Percentiles rank a stretch among this genome's conserved stretches.
Conservation (phyloP, 37 sponge, comb jelly and placozoan species). For the Aplysina aerophoba region DNA sequence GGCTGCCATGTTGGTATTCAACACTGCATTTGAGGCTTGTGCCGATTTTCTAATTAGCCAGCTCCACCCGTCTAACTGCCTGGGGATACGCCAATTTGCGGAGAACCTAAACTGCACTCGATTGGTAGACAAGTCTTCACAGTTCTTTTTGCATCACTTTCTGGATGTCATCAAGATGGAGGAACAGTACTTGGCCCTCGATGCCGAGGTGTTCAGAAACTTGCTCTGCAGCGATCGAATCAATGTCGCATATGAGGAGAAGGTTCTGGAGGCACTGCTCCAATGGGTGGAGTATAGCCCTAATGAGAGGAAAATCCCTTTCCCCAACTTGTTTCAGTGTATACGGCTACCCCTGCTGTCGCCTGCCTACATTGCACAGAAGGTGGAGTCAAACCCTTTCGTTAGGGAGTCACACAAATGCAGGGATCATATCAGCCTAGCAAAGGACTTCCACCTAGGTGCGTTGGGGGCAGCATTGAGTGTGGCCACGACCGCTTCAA, state of each 20-base stretch:
- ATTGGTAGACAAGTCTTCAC: slow-evolving; percentile 58
- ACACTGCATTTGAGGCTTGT: slow-evolving; percentile 81
- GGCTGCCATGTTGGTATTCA: slow-evolving; percentile 85
- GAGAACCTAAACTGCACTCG: slow-evolving; percentile 57
- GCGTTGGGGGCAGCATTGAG: not conserved
- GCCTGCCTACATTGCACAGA: slow-evolving; percentile 58
- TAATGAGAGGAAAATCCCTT: slow-evolving; percentile 32
- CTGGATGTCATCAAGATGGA: slow-evolving; percentile 84
- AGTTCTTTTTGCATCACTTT: slow-evolving; percentile 80
- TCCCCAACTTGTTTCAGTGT: slow-evolving; percentile 50
- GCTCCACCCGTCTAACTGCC: slow-evolving; percentile 91
- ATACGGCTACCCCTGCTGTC: slow-evolving; percentile 86
- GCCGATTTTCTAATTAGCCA: slow-evolving; percentile 83
- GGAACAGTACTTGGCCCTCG: slow-evolving; percentile 62
- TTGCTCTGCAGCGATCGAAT: slow-evolving; percentile 73
- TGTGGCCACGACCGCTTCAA: too few relatives aligned
- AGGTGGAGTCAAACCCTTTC: slow-evolving; percentile 73
- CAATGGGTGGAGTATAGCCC: slow-evolving; percentile 64
- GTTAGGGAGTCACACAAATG: slow-evolving; percentile 67
- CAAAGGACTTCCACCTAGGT: slow-evolving; percentile 88
- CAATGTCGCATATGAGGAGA: slow-evolving; percentile 78
- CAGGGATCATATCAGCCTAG: slow-evolving; percentile 82
- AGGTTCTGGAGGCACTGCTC: slow-evolving; percentile 66
- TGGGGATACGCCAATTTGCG: slow-evolving; percentile 87
- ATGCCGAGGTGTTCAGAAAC: slow-evolving; percentile 57